Evolutionary conservation across 2,888 invertebrate species (phyloP).

Genomic region (Stenodema calcarata): DNA sequence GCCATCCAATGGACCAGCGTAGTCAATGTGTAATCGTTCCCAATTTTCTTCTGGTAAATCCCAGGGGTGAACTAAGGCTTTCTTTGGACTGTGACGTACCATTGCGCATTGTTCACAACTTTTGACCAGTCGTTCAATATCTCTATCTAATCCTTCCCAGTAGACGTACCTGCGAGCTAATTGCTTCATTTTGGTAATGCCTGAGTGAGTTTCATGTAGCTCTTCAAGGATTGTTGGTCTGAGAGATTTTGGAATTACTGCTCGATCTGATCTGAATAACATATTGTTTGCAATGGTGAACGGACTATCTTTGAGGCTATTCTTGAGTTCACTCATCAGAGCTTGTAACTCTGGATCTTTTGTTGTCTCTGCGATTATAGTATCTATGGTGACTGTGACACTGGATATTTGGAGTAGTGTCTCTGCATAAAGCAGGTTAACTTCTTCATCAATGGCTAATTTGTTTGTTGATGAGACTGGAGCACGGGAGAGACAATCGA

Average conservation of each 20-base stretch:
- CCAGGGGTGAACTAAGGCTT: slow-evolving; percentile 57
- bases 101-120: slow-evolving; percentile 16
- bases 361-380: slow-evolving; percentile 29
- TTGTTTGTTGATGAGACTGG: background rate
- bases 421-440: background rate
- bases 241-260: slow-evolving; percentile 16
- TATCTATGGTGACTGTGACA: slow-evolving; percentile 19
- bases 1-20: slow-evolving; percentile 11
- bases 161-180: slow-evolving; percentile 21
- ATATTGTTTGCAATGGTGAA: slow-evolving; percentile 36
- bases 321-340: background rate
- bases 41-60: slow-evolving; percentile 55
- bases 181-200: slow-evolving; percentile 27
- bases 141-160: slow-evolving; percentile 28
- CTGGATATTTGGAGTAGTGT: slow-evolving; percentile 32
- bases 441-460: slow-evolving; percentile 18
- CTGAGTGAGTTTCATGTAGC: slow-evolving; percentile 55
- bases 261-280: slow-evolving; percentile 21
- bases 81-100: slow-evolving; percentile 44
- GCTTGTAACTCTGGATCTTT: slow-evolving; percentile 35
- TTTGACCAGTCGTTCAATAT: slow-evolving; percentile 46
- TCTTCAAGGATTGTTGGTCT: slow-evolving; percentile 54
- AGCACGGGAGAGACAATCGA: slow-evolving; percentile 52
- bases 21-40: slow-evolving; percentile 27
- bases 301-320: background rate